Base-by-base conservation (phyloP, 2,888 invertebrate species). In the Campoplex nolae region DNA sequence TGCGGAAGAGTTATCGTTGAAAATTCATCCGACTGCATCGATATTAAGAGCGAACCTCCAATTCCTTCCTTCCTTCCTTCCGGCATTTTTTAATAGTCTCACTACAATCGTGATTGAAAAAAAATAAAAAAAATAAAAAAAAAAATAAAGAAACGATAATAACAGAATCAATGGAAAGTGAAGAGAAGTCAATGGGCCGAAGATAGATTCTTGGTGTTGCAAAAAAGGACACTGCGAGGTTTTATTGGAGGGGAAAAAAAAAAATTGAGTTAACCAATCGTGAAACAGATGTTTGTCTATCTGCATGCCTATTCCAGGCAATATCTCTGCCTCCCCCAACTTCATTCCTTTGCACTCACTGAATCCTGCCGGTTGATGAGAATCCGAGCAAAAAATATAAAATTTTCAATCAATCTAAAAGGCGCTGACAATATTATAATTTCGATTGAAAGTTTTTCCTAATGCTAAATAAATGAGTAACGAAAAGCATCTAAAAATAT, bases 21-120 rank as follows among this genome's bases (percentile, higher is more conserved):
- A 74, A 54, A 54, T n/a, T 74, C 74, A n/a, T 62, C 32, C 62
- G 32, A 62, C 16, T 28, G 32, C 62, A 1, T 32, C 62, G 28
- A 58, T 58, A 13, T 28, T 42, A 7, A 42, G 28, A 16, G 62
- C 11, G 28, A 32, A 32, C 6, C 16, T 16, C 16, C 32, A 62
- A 62, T 62, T 62, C 11, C 13, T 45, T 45, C 45, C 23, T 23
- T 23, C 23, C 23, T 23, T 23, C 23, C 42, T 42, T 42, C 42
- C 11, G 45, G 45, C 45, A 45, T 13, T 45, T 62, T 62, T 62
- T 28, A 62, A 62, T 62, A 32, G 32, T 2, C 0, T 16, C 4
- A 13, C 62, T 32, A 6, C 32, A 32, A 16, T 13, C 62, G 62
- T 6, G 62, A 62, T 32, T 16, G 28, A 28, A 58, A 28, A 58